phyloP scores from a whole-genome alignment of 2,888 invertebrate genomes.

The Platypus cylindrus region DNA sequence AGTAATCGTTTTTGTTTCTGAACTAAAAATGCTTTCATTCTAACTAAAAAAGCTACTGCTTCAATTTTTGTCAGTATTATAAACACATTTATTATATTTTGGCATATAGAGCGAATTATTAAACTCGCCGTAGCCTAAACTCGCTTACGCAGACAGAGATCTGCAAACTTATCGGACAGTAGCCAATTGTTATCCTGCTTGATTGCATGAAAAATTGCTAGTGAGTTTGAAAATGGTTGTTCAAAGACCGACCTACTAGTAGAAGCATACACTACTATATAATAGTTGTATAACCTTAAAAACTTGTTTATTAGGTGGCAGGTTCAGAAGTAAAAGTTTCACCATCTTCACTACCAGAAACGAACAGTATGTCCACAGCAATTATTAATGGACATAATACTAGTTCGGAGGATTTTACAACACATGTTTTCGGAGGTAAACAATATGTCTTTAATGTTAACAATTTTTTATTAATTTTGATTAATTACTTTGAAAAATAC shows the following conservation, averaged over 20 bases:
- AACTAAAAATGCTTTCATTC: no score
- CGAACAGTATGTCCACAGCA: conserved; percentile 22
- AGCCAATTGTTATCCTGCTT: no score
- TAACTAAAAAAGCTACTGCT: no score
- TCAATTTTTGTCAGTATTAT: no score
- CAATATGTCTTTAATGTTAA: conserved; percentile 1
- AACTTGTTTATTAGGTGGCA: conserved; percentile 18
- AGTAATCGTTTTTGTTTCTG: no score
- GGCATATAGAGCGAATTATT: no score
- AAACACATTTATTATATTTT: no score
- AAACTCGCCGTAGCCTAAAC: no score
- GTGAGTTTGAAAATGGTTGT: not conserved
- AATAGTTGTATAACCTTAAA: not conserved
- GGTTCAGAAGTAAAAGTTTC: conserved; percentile 17
- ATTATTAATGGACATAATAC: conserved; percentile 21
- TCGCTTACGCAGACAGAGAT: no score
- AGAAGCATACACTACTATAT: no score
- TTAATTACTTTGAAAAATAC: not conserved
- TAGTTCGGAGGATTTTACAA: conserved; percentile 24
- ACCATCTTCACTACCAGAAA: conserved; percentile 14
- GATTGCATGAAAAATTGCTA: no score
- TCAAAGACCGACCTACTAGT: not conserved
- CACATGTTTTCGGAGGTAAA: conserved; percentile 27
- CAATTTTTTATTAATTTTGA: not conserved
- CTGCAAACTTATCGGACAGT: no score